Base-by-base conservation (phyloP, 2,797 vertebrate genomes). In the Oryzias dopingdopingensis region DNA sequence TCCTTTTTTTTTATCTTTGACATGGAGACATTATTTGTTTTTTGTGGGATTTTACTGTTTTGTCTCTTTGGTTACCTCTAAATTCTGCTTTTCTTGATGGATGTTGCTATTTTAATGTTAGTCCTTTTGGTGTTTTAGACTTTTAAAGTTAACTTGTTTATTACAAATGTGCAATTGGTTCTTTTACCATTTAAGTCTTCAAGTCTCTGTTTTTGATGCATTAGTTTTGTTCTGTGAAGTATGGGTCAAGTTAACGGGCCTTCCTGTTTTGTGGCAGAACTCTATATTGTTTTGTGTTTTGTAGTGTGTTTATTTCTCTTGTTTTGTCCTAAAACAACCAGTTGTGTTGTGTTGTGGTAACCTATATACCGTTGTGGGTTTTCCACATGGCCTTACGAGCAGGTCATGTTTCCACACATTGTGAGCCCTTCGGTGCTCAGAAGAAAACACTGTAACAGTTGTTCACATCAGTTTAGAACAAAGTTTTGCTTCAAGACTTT, bases 331-430 rank as follows among this genome's bases (percentile, higher is more conserved):
- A 22, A 46, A 60, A 67, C 69, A 82, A 72, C 62, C 65, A 43
- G 59, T 78, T 67, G 59, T 65, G 79, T 68, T 74, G 42, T 32
- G 49, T 62, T 76, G 64, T 80, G 89, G 88, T 88, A 89, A 86
- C 82, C 40, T 10, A 23, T 37, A 37, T 32, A 32, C 29, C 52
- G 59, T 41, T 70, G 16, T 71, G 46, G 42, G 40, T 65, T 77
- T 74, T 71, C 65, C 74, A 79, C 80, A 72, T 68, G 78, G 71
- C 43, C 40, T 47, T 40, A 61, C 63, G 24, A 37, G 1, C 32
- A 3, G 32, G 32, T 37, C 10, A 37, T 37, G 10, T 37, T 37
- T 37, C 32, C 10, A 37, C 3, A 12, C 32, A 37, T 37, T 37
- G 3, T 37, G 32, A 37, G 12, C 32, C 32, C 32, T 37, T 37